Evolutionary conservation across 2,113 vertebrate species (phyloP).

Genomic region (Apistogramma diplotaenia): DNA sequence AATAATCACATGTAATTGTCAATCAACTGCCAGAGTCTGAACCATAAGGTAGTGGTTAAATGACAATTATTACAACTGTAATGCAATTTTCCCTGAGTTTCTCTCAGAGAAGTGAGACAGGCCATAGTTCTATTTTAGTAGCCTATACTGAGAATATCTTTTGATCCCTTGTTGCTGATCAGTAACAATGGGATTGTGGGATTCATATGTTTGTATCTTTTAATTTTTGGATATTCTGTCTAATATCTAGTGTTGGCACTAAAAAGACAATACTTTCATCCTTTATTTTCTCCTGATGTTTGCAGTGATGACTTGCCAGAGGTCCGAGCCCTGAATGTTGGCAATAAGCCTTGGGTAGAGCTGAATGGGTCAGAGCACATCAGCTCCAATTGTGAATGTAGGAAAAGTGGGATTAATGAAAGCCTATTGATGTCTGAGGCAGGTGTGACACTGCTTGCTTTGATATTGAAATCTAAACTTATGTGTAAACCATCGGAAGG

Average conservation of each 20-base stretch:
- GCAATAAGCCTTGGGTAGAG: background rate
- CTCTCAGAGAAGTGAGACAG: background rate
- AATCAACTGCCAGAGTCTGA: too few relatives aligned
- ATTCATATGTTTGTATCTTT: background rate
- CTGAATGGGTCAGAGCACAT: background rate
- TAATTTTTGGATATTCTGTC: background rate
- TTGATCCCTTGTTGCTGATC: background rate
- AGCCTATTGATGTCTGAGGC: background rate
- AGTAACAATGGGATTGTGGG: background rate
- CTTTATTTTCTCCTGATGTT: background rate
- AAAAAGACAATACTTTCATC: background rate
- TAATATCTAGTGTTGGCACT: background rate
- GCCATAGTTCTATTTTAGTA: background rate
- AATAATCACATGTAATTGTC: too few relatives aligned
- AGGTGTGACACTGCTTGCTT: background rate
- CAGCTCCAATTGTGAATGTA: background rate
- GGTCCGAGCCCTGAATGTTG: background rate
- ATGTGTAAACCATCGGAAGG: background rate
- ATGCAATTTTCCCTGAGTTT: background rate
- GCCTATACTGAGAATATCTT: background rate
- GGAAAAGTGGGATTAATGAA: background rate
- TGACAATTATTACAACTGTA: background rate
- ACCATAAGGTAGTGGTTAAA: background rate
- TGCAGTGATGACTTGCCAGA: background rate
- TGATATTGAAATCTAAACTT: background rate